Conservation (phyloP, 1,140 invertebrate genomes). For the Leptoteleia sp. region DNA sequence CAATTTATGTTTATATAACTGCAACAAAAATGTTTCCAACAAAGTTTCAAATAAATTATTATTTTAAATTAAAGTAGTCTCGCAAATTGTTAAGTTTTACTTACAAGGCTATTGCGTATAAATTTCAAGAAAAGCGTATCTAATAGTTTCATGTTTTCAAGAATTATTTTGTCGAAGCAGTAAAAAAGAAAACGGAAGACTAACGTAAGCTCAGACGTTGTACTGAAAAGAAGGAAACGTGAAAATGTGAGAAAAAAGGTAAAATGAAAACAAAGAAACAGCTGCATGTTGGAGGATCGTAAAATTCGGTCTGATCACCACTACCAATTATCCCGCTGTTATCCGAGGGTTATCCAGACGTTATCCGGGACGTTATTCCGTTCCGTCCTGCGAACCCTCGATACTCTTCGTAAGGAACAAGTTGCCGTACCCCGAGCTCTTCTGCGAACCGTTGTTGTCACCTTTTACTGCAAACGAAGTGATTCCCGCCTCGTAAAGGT, state of each 20-base stretch:
- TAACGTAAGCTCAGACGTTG: slow-evolving; percentile 18
- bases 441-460: slow-evolving; percentile 73
- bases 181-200: slow-evolving; percentile 39
- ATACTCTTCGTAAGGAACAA: slow-evolving; percentile 60
- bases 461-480: slow-evolving; percentile 81
- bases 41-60: no score
- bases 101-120: no score
- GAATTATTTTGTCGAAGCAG: no score
- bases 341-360: slow-evolving; percentile 79
- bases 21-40: no score
- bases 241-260: slow-evolving; percentile 37
- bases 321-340: slow-evolving; percentile 81
- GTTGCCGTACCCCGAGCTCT: slow-evolving; percentile 48
- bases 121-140: no score
- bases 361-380: slow-evolving; percentile 78
- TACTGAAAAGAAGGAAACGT: slow-evolving; percentile 4
- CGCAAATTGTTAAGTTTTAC: no score
- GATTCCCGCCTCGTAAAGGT: slow-evolving; percentile 81
- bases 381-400: slow-evolving; percentile 61
- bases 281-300: slow-evolving; percentile 79
- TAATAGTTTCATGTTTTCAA: no score
- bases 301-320: slow-evolving; percentile 81
- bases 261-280: slow-evolving; percentile 58
- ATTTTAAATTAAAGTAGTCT: no score
- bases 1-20: no score